These are phyloP conservation scores for Tortricodes alternella DNA, from an alignment of 2,888 invertebrate species.

Conservation along the genomic window DNA sequence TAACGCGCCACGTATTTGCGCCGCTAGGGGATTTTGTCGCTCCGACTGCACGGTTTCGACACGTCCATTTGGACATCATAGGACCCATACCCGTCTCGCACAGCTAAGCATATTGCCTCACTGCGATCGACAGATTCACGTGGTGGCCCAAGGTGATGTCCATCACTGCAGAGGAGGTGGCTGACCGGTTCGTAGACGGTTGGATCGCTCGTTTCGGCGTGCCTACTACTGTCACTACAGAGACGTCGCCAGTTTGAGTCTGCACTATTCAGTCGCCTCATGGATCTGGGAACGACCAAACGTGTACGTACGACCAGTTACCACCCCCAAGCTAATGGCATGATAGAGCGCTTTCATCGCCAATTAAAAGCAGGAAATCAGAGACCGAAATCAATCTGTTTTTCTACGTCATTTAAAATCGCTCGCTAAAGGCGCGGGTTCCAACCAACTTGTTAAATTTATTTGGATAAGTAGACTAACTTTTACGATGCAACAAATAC, in stretches of 20 bases:
- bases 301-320: conserved; percentile 43
- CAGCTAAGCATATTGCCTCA: conserved; percentile 48
- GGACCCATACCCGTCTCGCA: conserved; percentile 51
- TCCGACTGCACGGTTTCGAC: conserved; percentile 46
- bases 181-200: conserved; percentile 44
- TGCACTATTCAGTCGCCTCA: conserved; percentile 38
- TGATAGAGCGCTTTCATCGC: conserved; percentile 56
- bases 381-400: too few relatives aligned
- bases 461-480: too few relatives aligned
- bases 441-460: too few relatives aligned
- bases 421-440: too few relatives aligned
- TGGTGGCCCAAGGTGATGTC: conserved; percentile 50
- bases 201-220: conserved; percentile 47
- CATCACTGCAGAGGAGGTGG: conserved; percentile 45
- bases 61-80: conserved; percentile 63
- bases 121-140: conserved; percentile 47
- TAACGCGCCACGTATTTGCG: conserved; percentile 40
- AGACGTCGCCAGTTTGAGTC: conserved; percentile 57
- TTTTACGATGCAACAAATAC: too few relatives aligned
- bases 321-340: conserved; percentile 53
- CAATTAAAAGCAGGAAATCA: too few relatives aligned
- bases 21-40: conserved; percentile 31
- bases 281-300: not conserved
- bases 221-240: conserved; percentile 47
- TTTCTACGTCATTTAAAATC: too few relatives aligned